Percentiles rank a stretch among this genome's conserved stretches.
Evolutionary conservation across 2,113 vertebrate species (phyloP).

Genomic region (zebrafish (Danio rerio)): GRCz12tu NC_133190.1:16023501-16024000

Average conservation of each 20-base stretch:
- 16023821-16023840: conserved; percentile 31
- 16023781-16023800: conserved; percentile 13
- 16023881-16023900: conserved; percentile 49
- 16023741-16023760: not conserved
- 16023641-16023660: not conserved
- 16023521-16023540: too few relatives aligned
- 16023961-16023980: conserved; percentile 10
- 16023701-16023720: not conserved
- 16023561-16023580: not conserved
- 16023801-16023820: conserved; percentile 17
- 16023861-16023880: conserved; percentile 54
- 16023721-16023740: not conserved
- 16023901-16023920: conserved; percentile 51
- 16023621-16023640: not conserved
- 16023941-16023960: conserved; percentile 25
- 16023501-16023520: too few relatives aligned
- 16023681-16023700: not conserved
- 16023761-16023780: not conserved
- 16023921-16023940: conserved; percentile 22
- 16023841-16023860: conserved; percentile 19
- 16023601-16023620: conserved; percentile 7
- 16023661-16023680: not conserved
- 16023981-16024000: conserved; percentile 28
- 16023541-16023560: not conserved
- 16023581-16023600: not conserved